Conservation (phyloP, 2,113 vertebrate species). For the Ciconia boyciana region DNA sequence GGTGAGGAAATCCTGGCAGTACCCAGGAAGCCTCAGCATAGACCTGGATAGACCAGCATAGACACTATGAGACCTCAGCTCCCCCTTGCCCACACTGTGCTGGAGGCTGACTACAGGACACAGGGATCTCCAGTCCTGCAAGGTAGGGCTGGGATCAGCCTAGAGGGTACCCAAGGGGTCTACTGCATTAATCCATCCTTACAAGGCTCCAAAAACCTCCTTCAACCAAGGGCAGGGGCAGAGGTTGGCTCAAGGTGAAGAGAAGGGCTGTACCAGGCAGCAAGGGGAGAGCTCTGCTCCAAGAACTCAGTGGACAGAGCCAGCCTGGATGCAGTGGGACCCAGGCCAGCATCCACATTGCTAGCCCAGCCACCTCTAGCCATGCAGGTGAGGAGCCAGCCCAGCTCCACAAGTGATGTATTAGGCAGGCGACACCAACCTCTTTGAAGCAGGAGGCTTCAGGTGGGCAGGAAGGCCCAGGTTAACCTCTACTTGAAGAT, state of each 20-base stretch:
- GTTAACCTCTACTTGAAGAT: not conserved
- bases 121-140: not conserved
- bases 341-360: not conserved
- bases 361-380: not conserved
- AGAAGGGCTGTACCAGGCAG: not conserved
- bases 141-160: not conserved
- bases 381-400: rapidly evolving
- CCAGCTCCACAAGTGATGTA: not conserved
- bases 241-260: not conserved
- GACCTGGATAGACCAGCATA: not conserved
- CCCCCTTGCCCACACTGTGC: not conserved
- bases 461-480: too few species aligned
- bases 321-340: not conserved
- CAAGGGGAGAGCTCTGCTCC: not conserved
- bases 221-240: not conserved
- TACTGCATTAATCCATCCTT: not conserved
- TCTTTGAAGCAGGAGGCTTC: not conserved
- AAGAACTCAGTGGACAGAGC: not conserved
- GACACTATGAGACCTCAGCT: not conserved
- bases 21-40: not conserved
- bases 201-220: not conserved
- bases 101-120: not conserved
- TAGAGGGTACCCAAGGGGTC: not conserved
- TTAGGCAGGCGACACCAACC: not conserved
- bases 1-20: not conserved